These are phyloP conservation scores for Catostylus mosaicus DNA, from an alignment of 30 jellyfish, hydroid and myxozoan species.

Conservation along the genomic window DNA sequence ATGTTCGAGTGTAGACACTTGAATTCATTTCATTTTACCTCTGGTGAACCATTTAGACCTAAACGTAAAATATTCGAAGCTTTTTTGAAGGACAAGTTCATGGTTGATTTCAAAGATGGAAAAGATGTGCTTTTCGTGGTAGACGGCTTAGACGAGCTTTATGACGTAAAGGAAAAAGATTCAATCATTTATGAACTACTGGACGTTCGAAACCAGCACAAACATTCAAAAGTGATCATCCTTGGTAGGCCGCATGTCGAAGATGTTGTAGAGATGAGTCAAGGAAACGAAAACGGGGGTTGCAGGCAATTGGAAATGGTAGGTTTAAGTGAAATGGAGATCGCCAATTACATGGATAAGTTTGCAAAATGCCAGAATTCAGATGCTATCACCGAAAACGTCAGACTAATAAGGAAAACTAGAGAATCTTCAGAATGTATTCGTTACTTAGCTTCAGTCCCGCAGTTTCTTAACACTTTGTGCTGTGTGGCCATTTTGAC, in stretches of 20 bases:
- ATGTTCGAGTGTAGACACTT: neutral
- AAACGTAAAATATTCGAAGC: neutral
- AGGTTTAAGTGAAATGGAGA: neutral
- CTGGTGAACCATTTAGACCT: neutral
- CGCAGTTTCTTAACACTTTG: neutral
- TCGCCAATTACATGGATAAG: neutral
- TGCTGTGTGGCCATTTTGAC: neutral
- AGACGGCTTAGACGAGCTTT: constrained; percentile 1
- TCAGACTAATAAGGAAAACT: too few species aligned
- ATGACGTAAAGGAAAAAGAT: neutral
- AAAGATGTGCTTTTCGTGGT: neutral
- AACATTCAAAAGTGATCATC: neutral
- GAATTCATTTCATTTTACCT: neutral
- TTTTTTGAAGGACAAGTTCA: neutral
- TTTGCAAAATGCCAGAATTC: neutral
- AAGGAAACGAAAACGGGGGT: neutral
- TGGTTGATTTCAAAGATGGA: neutral
- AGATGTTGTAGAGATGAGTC: neutral
- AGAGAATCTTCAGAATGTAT: neutral
- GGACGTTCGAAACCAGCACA: too few species aligned
- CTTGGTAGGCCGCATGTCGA: constrained; percentile 11
- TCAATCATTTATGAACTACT: neutral
- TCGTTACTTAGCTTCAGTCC: too few species aligned
- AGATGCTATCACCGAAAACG: neutral
- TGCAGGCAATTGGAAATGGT: neutral